Evolutionary conservation across 2,888 invertebrate species (phyloP).

Genomic region (Suillia variegata): DNA sequence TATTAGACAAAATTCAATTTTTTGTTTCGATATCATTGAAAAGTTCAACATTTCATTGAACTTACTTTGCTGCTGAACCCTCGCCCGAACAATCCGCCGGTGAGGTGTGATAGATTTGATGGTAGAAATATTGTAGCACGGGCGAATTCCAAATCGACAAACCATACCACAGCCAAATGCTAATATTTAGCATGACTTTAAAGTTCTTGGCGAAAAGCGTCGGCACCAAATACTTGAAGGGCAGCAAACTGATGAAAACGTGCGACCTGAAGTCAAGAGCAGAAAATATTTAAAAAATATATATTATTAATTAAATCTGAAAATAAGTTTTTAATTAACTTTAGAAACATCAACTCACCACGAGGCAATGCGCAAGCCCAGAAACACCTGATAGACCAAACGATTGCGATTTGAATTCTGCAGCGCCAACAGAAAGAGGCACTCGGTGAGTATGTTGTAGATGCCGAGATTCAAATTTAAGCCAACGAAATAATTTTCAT

Average conservation of each 20-base stretch:
- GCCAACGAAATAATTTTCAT: slow-evolving; percentile 60
- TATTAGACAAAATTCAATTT: neutral
- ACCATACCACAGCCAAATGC: slow-evolving; percentile 60
- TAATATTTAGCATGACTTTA: slow-evolving; percentile 54
- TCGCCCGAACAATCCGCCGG: slow-evolving; percentile 59
- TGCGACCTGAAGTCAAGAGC: slow-evolving; percentile 42
- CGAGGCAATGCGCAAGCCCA: slow-evolving; percentile 56
- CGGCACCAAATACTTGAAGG: slow-evolving; percentile 60
- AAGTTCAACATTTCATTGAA: neutral
- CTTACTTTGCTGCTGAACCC: slow-evolving; percentile 58
- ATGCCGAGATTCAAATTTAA: slow-evolving; percentile 57
- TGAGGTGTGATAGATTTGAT: slow-evolving; percentile 59
- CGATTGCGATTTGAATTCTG: slow-evolving; percentile 54
- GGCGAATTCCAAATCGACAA: slow-evolving; percentile 61
- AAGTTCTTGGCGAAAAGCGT: slow-evolving; percentile 60
- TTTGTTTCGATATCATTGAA: no score
- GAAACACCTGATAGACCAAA: slow-evolving; percentile 55
- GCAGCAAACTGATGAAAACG: slow-evolving; percentile 57
- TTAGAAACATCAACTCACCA: slow-evolving; percentile 39
- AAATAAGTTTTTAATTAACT: neutral
- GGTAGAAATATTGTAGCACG: slow-evolving; percentile 59
- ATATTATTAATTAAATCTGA: neutral
- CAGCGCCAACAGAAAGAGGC: slow-evolving; percentile 51
- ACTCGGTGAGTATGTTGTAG: slow-evolving; percentile 57
- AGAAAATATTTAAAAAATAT: neutral